A percentile compares a stretch with the other conserved stretches of the same genome.
Evolutionary conservation across 2,113 vertebrate species (phyloP).

Genomic region (Microcebus murinus): DNA sequence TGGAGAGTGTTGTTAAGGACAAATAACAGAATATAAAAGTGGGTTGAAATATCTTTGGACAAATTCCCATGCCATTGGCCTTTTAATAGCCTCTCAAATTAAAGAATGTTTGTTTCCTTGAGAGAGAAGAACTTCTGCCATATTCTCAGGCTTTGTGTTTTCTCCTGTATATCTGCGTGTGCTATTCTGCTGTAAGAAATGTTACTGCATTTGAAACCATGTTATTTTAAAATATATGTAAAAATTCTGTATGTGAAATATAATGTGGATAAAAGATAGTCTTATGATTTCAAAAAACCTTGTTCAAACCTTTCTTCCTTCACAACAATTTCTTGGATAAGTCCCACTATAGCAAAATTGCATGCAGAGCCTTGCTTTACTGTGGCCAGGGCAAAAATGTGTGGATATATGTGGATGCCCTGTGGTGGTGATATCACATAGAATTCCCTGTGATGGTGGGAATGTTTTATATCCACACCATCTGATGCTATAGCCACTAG

Average conservation of each 20-base stretch:
- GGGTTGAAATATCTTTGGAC: background rate
- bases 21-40: background rate
- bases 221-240: background rate
- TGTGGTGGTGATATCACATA: accelerated
- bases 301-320: background rate
- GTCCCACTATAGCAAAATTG: background rate
- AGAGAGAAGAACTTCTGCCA: background rate
- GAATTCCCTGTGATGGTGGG: background rate
- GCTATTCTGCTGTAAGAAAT: background rate
- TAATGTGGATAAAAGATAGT: background rate
- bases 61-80: background rate
- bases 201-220: background rate
- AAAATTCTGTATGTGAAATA: background rate
- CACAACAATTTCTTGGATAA: background rate
- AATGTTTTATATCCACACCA: background rate
- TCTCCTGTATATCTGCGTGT: background rate
- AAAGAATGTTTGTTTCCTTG: background rate
- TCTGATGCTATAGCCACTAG: too few relatives aligned
- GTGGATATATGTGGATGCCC: accelerated
- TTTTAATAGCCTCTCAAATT: background rate
- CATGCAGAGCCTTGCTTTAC: background rate
- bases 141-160: background rate
- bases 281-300: background rate
- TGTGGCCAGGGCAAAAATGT: background rate
- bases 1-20: background rate